phyloP scores from a whole-genome alignment of 2,113 vertebrate species.

The Odobenus rosmarus region DNA sequence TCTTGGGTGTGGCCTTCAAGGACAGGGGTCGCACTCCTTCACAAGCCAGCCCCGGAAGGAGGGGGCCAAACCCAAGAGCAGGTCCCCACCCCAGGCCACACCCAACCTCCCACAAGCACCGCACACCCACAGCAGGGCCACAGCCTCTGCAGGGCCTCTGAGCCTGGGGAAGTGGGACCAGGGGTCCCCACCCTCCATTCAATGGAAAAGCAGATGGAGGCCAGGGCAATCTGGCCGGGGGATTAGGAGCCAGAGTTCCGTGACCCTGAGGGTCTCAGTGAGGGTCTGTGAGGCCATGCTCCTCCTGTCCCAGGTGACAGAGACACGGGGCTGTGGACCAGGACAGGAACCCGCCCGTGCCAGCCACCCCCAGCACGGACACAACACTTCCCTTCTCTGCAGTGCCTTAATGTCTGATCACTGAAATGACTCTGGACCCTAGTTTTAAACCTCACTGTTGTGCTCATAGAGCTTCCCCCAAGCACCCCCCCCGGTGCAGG shows the following conservation, averaged over 20 bases:
- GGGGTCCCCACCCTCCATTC: accelerated
- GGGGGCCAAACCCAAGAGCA: background rate
- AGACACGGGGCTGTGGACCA: accelerated
- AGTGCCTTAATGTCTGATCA: background rate
- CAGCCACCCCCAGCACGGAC: accelerated
- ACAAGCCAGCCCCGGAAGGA: background rate
- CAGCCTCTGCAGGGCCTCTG: accelerated
- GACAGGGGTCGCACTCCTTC: background rate
- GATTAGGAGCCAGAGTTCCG: background rate
- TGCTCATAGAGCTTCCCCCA: background rate
- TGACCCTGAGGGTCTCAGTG: no score
- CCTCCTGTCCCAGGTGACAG: accelerated
- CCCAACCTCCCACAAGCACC: accelerated
- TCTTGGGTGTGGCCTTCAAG: background rate
- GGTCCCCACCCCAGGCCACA: accelerated
- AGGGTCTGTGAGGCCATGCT: background rate
- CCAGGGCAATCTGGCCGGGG: accelerated
- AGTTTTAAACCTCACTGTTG: accelerated
- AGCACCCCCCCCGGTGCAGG: accelerated
- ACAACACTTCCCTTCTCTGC: background rate
- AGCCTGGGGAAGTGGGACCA: accelerated
- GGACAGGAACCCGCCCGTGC: accelerated
- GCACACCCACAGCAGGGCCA: background rate
- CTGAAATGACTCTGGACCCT: accelerated
- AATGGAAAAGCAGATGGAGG: accelerated